Percentiles rank a stretch among this genome's conserved stretches.
These are phyloP conservation scores for Allacma fusca DNA, from an alignment of 2,888 invertebrate genomes.

Conservation along the genomic window DNA sequence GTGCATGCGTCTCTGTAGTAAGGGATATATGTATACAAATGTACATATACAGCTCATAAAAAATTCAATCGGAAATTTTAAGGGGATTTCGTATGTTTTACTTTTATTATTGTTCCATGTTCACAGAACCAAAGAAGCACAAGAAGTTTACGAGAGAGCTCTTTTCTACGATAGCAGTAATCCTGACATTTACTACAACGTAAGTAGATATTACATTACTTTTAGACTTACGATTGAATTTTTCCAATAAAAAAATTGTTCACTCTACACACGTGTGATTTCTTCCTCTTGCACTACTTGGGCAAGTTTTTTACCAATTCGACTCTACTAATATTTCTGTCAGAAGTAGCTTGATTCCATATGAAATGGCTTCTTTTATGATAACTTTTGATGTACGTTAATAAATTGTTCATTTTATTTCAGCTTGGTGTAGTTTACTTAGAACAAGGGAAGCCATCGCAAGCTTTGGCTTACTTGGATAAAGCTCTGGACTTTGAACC, in stretches of 20 bases:
- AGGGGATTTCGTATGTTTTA: slow-evolving; percentile 3
- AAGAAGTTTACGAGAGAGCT: slow-evolving; percentile 92
- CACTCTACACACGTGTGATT: not conserved
- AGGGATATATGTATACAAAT: too few relatives aligned
- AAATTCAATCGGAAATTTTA: not conserved
- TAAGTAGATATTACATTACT: slow-evolving; percentile 67
- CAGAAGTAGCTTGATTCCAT: not conserved
- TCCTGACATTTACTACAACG: slow-evolving; percentile 94
- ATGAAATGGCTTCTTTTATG: too few relatives aligned
- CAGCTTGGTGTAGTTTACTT: slow-evolving; percentile 92
- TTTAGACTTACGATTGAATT: too few relatives aligned
- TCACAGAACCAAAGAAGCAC: slow-evolving; percentile 84
- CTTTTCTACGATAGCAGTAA: slow-evolving; percentile 91
- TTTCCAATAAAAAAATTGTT: too few relatives aligned
- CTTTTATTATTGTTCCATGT: not conserved
- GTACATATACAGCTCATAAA: too few relatives aligned
- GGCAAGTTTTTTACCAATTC: not conserved
- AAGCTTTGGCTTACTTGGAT: slow-evolving; percentile 90
- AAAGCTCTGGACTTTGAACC: slow-evolving; percentile 92
- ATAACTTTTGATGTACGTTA: not conserved
- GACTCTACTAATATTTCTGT: not conserved
- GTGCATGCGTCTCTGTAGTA: too few relatives aligned
- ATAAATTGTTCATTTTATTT: slow-evolving; percentile 49
- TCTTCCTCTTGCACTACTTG: not conserved
- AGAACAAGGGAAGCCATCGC: slow-evolving; percentile 89